Base-by-base conservation (phyloP, 1,140 invertebrate genomes). In the Pomacea maculata region DNA sequence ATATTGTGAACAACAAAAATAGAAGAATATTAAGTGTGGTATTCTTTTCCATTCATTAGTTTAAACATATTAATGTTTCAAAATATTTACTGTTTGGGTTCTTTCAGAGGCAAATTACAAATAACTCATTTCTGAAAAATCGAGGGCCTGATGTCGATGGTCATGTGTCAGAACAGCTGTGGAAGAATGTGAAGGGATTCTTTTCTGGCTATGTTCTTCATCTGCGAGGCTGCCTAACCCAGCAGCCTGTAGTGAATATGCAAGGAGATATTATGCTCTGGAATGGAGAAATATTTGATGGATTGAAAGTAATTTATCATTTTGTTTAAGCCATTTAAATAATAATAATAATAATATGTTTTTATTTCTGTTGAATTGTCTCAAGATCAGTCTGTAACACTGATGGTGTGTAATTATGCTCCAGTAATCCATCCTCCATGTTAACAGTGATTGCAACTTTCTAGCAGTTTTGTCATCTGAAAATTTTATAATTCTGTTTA, bases 211-310 rank as follows among this genome's bases (percentile, higher is more conserved):
- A 93, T 90, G 92, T 95, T 63, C 90, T 96, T 80, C 95, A 95
- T 94, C 93, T 95, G 83, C 94, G 95, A 91, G 95, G 95, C 17
- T 52, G 88, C 15, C 82, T 93, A 34, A 92, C 89, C 64, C 78
- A 84, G 70, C 95, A 96, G 89, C 95, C 95, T 9, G 82, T 92
- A n/a, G 75, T 92, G 52, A 92, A 93, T 88, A 82, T 86, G 7
- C 84, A 90, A 68, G 92, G 94, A 54, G 94, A 94, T 86, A 86
- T 94, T 80, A 88, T 97, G 65, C 87, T 96, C 19, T 97, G 95
- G 94, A 97, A 97, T 93, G 96, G 96, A 77, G 96, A 97, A 92
- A 92, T 96, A 81, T 96, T 95, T 89, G 92, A 91, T 86, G 93
- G 93, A 10, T 86, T 91, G 45, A 25, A 89, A 83, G 89, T 86